Percentiles rank a stretch among this genome's conserved stretches.
These are phyloP conservation scores for Polypedilum pembai DNA, from an alignment of 1,140 invertebrate genomes.

Conservation along the genomic window DNA sequence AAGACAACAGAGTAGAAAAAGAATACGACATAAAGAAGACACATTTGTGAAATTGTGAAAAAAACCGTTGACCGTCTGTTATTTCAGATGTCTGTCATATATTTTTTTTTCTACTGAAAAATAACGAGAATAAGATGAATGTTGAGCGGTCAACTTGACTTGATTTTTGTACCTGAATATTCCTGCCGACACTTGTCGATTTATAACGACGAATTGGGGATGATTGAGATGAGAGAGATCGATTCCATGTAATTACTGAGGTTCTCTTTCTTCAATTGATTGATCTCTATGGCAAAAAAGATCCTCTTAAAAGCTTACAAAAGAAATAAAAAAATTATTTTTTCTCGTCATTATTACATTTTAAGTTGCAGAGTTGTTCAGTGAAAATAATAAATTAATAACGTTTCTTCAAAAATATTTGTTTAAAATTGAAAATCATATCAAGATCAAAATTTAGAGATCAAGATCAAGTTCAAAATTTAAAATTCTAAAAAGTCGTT, in stretches of 20 bases:
- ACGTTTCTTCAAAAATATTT: too few relatives aligned
- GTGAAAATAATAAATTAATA: too few relatives aligned
- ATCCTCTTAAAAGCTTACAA: too few relatives aligned
- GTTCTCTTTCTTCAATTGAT: too few relatives aligned
- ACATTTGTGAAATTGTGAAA: background rate
- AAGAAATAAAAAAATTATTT: too few relatives aligned
- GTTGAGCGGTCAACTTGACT: background rate
- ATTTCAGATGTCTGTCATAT: background rate
- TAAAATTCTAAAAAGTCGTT: too few relatives aligned
- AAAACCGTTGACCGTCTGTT: conserved; percentile 23
- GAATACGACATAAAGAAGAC: background rate
- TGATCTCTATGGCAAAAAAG: too few relatives aligned
- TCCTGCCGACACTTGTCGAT: conserved; percentile 5
- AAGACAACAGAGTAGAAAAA: background rate
- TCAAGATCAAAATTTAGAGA: too few relatives aligned
- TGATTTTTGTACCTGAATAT: background rate
- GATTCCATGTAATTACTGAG: conserved; percentile 1
- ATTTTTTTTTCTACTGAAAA: background rate
- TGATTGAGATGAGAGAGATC: conserved; percentile 13
- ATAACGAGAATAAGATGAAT: background rate
- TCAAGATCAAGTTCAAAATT: too few relatives aligned
- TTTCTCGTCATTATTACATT: too few relatives aligned
- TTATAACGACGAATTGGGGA: conserved; percentile 1
- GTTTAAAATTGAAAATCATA: too few relatives aligned
- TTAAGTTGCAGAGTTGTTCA: too few relatives aligned